Conservation (phyloP, 2,797 vertebrate genomes). For the Mergus octosetaceus region DNA sequence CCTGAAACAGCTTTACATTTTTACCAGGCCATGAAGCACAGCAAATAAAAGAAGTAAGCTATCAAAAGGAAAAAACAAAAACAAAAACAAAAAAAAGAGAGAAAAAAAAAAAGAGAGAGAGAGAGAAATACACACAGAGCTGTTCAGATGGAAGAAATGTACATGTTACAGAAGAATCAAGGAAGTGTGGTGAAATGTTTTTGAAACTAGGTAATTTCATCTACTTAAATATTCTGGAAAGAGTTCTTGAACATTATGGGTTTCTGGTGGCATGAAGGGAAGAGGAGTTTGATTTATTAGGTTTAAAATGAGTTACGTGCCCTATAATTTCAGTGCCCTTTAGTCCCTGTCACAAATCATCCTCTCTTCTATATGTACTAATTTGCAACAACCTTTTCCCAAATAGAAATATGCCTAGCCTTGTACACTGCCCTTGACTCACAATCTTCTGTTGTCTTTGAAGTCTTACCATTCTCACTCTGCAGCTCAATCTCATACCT, state of each 20-base stretch:
- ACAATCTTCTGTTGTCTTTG: neutral
- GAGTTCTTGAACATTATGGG: neutral
- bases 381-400: constrained; percentile 12
- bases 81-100: no score
- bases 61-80: neutral
- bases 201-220: neutral
- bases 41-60: neutral
- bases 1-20: neutral
- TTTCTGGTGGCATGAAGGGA: neutral
- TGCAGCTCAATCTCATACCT: neutral
- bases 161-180: neutral
- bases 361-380: neutral
- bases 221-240: neutral
- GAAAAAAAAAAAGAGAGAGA: no score
- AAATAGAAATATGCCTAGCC: neutral
- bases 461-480: neutral
- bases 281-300: neutral
- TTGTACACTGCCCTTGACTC: neutral
- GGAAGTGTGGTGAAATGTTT: neutral
- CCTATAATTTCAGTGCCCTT: neutral
- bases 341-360: neutral
- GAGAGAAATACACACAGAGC: no score
- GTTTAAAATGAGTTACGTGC: neutral
- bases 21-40: neutral
- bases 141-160: neutral